Percentiles rank a stretch among this genome's conserved stretches.
These are phyloP conservation scores for Bombus fervidus DNA, from an alignment of 1,140 invertebrate genomes.

Conservation along the genomic window DNA sequence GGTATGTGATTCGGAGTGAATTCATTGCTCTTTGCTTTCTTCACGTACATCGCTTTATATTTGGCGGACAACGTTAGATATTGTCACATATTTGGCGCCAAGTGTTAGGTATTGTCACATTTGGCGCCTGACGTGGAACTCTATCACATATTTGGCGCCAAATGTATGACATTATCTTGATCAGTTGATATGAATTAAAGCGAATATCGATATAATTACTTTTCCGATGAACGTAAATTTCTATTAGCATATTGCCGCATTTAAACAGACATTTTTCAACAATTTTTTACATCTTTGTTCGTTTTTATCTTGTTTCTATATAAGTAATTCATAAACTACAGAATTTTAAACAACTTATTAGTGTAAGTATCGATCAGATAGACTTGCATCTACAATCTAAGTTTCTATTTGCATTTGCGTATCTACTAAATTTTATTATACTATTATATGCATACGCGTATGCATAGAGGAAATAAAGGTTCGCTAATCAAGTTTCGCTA, in stretches of 20 bases:
- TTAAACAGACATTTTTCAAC: not conserved
- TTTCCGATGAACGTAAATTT: not conserved
- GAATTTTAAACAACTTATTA: not conserved
- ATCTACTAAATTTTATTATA: too few relatives aligned
- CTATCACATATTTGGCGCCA: not conserved
- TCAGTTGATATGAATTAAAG: not conserved
- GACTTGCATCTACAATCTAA: too few relatives aligned
- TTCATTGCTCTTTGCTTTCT: not conserved
- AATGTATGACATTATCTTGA: not conserved
- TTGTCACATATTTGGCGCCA: conserved; percentile 23
- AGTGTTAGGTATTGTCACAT: not conserved
- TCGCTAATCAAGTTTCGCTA: too few relatives aligned
- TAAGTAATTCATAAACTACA: not conserved
- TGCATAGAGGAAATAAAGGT: too few relatives aligned
- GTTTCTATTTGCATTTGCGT: too few relatives aligned
- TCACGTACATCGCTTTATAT: not conserved
- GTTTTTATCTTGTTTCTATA: not conserved
- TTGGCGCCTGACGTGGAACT: not conserved
- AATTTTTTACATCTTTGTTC: not conserved
- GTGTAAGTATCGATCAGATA: too few relatives aligned
- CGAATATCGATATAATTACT: not conserved
- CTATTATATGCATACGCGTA: too few relatives aligned
- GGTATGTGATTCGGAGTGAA: not conserved
- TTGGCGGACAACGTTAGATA: not conserved
- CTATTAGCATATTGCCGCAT: not conserved